Evolutionary conservation across 2,888 invertebrate genomes (phyloP), one percentile per base, ranked within the genome.

Genomic region (Hypena proboscidalis): DNA sequence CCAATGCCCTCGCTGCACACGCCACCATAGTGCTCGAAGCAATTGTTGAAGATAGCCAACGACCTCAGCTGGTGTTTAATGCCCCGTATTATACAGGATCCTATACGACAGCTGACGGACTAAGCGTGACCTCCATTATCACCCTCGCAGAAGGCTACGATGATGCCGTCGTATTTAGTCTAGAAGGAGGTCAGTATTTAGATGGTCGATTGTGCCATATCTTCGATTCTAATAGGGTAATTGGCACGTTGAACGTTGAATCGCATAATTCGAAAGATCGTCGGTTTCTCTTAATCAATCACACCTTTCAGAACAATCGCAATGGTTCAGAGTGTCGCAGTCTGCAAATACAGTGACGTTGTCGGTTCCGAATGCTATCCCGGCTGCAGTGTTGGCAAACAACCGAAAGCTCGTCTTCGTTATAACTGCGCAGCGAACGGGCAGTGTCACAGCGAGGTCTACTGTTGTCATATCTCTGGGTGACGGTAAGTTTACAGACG

Each of bases 171-270:
- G 20, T 32, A 10, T 76, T 74, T 31, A 23, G n/a, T 3, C 53
- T 78, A 0, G 59, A 60, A 35, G 76, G 74, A 59, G 73, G 77
- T 75, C 4, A 31, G 47, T 39, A 14, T n/a, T 9, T 35, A 2
- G 1, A 9, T n/a, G 3, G 4, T 72, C 15, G 8, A 0, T 6
- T n/a, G 3, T 9, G 3, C 9, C 8, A 4, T 2, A 3, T 2
- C 9, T 23, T 9, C 8, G 22, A 2, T 9, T 9, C 1, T 8
- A 3, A n/a, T n/a, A 3, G 22, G 2, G 3, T 23, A 4, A 10
- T 11, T 10, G 11, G n/a, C n/a, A n/a, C n/a, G n/a, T n/a, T n/a
- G n/a, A n/a, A n/a, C n/a, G n/a, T n/a, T n/a, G n/a, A n/a, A n/a
- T n/a, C n/a, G n/a, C n/a, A n/a, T n/a, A n/a, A n/a, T n/a, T n/a